Evolutionary conservation across 2,888 invertebrate genomes (phyloP).

Genomic region (Rotaria sp.): DNA sequence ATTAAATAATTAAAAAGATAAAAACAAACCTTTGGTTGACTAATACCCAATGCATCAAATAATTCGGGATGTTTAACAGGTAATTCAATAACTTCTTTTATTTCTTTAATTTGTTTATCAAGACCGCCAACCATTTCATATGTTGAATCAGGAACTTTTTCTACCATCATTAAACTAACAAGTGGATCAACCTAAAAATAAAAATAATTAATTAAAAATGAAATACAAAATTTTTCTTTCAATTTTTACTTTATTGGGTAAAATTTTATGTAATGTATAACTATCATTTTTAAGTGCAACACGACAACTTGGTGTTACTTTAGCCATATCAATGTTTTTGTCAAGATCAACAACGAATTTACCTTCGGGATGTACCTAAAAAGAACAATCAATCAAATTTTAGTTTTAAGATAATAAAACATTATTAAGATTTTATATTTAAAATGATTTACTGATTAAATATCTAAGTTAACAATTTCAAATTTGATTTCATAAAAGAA

Average conservation of each 20-base stretch:
- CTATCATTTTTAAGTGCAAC: slow-evolving; percentile 96
- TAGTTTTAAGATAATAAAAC: no score
- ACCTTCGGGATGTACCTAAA: slow-evolving; percentile 89
- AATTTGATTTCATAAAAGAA: no score
- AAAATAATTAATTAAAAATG: slow-evolving; percentile 53
- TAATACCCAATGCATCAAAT: slow-evolving; percentile 97
- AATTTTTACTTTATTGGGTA: slow-evolving; percentile 78
- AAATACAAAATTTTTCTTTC: not conserved
- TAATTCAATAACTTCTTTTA: slow-evolving; percentile 96
- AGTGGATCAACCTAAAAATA: slow-evolving; percentile 70
- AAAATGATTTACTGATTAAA: no score
- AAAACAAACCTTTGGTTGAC: slow-evolving; percentile 76
- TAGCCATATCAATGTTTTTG: slow-evolving; percentile 95
- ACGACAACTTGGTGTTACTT: slow-evolving; percentile 91
- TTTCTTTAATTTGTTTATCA: slow-evolving; percentile 98
- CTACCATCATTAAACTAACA: slow-evolving; percentile 99
- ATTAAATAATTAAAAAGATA: not conserved
- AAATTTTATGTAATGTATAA: slow-evolving; percentile 92
- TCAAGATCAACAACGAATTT: slow-evolving; percentile 98
- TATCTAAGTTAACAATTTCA: no score
- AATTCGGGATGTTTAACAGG: slow-evolving; percentile 98
- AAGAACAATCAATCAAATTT: not conserved
- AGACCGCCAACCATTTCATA: slow-evolving; percentile 99
- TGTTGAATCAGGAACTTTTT: slow-evolving; percentile 98
- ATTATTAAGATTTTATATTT: no score